Conservation (phyloP, 2,113 vertebrate genomes). For the Thomomys bottae region DNA sequence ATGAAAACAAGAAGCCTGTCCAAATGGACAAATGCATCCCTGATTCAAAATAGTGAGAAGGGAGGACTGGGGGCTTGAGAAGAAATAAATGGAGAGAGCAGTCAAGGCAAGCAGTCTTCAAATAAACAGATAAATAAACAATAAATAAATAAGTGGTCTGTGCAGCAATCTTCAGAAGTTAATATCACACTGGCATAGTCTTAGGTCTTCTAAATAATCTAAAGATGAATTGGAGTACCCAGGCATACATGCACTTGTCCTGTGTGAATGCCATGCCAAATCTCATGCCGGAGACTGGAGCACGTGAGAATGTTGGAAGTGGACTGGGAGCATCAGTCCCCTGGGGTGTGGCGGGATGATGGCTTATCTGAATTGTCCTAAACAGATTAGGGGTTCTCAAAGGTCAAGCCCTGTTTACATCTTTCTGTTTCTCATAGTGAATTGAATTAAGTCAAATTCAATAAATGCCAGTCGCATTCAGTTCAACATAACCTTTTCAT, state of each 20-base stretch:
- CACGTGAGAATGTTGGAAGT: background rate
- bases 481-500: background rate
- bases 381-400: background rate
- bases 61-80: background rate
- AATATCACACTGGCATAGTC: background rate
- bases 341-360: background rate
- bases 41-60: conserved; percentile 21
- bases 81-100: background rate
- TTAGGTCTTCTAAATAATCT: background rate
- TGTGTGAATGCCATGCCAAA: background rate
- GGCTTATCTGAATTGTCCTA: background rate
- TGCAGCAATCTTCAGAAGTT: too few species aligned
- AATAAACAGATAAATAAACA: too few species aligned
- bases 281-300: background rate
- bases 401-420: background rate
- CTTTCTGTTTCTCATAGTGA: background rate
- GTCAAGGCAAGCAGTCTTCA: too few species aligned
- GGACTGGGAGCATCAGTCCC: too few species aligned
- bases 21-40: conserved; percentile 4
- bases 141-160: too few species aligned
- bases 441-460: background rate
- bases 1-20: conserved; percentile 7
- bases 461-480: background rate
- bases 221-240: background rate
- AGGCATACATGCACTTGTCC: too few species aligned